Base-by-base conservation (phyloP, 2,113 vertebrate species). In the Gadus chalcogrammus region DNA sequence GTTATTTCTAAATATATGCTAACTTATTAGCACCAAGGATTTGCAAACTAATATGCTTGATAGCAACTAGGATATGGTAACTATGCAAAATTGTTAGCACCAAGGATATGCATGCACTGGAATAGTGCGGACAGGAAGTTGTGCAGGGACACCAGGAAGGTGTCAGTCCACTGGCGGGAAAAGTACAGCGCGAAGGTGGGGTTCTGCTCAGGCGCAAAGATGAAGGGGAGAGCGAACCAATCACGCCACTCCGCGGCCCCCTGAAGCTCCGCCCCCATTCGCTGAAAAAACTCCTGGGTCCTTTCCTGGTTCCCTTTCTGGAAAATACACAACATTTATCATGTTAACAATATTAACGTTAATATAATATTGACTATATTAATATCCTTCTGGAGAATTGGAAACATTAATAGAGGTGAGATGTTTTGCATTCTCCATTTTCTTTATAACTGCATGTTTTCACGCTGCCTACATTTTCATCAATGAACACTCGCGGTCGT, bases 71-170 rank as follows among this genome's bases (percentile, higher is more conserved):
- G n/a, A n/a, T 58, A 58, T 58, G n/a, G 4, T 6, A 59, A 18
- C 6, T 17, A 18, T 59, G 60, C 5, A 61, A 18, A 28, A 3
- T 16, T 58, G 55, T 58, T 58, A 17, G 15, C 55, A 58, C 13
- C 28, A n/a, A 97, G 95, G 96, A 98, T 99, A 99, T 99, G 97
- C 95, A 99, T 95, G 77, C 95, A 98, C 90, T 96, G 96, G 90
- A 99, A 98, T 15, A 99, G 92, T 62, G 98, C 95, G 0, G 96
- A 98, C 78, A 99, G 91, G 83, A 99, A 99, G 91, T 99, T 99
- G 90, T 98, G 96, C 79, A 99, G 92, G 1, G 97, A 99, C 27
- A 99, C 95, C 0, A 98, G 92, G 89, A 99, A 99, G 0, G 95
- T 98, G 87, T 99, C 97, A 0, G 94, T 91, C 97, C 97, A 99